A percentile compares a stretch with the other conserved stretches of the same genome.
Evolutionary conservation across 2,888 invertebrate genomes (phyloP).

Genomic region (Diplolepis rosae): DNA sequence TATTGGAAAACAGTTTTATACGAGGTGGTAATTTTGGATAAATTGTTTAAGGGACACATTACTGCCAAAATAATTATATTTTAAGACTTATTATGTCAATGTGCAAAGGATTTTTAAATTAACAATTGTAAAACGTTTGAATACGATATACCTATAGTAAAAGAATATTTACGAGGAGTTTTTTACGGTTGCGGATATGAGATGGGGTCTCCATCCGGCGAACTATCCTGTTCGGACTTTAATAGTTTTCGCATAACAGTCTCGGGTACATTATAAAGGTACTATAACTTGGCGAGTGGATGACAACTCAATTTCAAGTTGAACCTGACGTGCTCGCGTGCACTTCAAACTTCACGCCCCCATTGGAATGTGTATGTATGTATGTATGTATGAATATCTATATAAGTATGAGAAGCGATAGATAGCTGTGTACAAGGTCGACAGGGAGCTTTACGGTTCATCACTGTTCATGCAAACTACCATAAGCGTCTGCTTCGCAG

Average conservation of each 20-base stretch:
- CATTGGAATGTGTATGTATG: conserved; percentile 42
- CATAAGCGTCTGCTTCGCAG: conserved; percentile 45
- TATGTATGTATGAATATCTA: neutral
- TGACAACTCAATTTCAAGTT: conserved; percentile 73
- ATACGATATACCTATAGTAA: neutral
- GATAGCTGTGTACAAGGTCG: conserved; percentile 34
- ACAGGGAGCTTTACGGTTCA: conserved; percentile 49
- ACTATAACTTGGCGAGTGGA: conserved; percentile 69
- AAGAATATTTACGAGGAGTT: neutral
- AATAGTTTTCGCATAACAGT: conserved; percentile 67
- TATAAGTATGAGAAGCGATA: conserved; percentile 32
- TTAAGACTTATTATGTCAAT: no score
- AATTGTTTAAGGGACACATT: no score
- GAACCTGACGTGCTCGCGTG: conserved; percentile 70
- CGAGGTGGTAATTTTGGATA: no score
- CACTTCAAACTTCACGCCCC: conserved; percentile 62
- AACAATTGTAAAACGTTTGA: no score
- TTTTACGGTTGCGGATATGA: neutral
- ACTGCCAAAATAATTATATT: no score
- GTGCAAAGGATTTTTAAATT: no score
- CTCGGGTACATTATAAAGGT: conserved; percentile 64
- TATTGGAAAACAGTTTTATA: no score
- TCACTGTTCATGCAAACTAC: conserved; percentile 51
- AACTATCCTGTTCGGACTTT: conserved; percentile 54
- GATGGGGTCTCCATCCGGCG: conserved; percentile 6